These are phyloP conservation scores for Champsocephalus esox DNA, from an alignment of 2,797 vertebrate species.

Conservation along the genomic window DNA sequence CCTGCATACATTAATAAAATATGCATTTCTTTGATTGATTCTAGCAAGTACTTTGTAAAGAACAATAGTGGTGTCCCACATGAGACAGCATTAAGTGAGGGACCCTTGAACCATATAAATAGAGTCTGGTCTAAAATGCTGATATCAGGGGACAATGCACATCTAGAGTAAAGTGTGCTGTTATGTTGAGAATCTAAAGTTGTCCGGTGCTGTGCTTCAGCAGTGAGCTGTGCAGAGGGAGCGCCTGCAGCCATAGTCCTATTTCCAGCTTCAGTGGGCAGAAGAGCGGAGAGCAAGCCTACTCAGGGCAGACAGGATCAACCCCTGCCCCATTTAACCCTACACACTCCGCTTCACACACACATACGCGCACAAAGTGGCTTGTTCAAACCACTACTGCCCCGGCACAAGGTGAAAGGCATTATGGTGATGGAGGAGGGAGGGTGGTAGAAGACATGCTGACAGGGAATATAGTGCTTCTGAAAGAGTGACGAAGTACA, in stretches of 20 bases:
- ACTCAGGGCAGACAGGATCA: slow-evolving; percentile 67
- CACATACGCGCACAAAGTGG: slow-evolving; percentile 13
- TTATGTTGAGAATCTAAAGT: slow-evolving; percentile 46
- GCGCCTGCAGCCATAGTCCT: slow-evolving; percentile 67
- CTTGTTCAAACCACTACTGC: neutral
- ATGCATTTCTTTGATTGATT: neutral
- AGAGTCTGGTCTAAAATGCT: slow-evolving; percentile 12
- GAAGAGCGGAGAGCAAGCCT: slow-evolving; percentile 63
- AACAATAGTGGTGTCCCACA: neutral
- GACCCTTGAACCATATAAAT: neutral
- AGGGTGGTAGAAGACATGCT: neutral
- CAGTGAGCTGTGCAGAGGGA: slow-evolving; percentile 51
- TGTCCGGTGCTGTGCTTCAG: slow-evolving; percentile 30
- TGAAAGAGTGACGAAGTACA: slow-evolving; percentile 3
- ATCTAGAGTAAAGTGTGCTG: slow-evolving; percentile 37
- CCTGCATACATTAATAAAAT: neutral
- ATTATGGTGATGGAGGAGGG: slow-evolving; percentile 3
- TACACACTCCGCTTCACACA: slow-evolving; percentile 31
- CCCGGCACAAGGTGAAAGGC: slow-evolving; percentile 25
- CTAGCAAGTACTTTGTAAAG: neutral
- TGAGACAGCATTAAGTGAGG: neutral
- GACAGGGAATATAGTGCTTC: neutral
- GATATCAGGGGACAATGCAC: neutral
- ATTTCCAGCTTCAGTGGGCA: slow-evolving; percentile 84
- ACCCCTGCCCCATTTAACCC: slow-evolving; percentile 67